These are phyloP conservation scores for Pycnonotus jocosus DNA, from an alignment of 2,113 vertebrate species.

Conservation along the genomic window DNA sequence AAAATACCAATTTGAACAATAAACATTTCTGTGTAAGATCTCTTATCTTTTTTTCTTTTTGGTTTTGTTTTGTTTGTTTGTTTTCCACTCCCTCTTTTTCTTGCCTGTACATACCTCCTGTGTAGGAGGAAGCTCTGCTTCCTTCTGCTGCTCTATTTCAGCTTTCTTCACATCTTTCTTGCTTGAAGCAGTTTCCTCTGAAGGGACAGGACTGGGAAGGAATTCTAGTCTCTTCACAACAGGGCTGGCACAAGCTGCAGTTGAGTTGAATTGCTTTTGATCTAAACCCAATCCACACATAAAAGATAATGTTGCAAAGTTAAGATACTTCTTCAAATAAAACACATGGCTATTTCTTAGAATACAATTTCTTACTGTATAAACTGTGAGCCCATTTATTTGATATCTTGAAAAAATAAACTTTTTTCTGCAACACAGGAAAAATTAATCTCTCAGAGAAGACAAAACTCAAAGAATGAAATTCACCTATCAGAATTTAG, in stretches of 20 bases:
- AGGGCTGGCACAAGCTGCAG: constrained; percentile 61
- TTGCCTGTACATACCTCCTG: constrained; percentile 57
- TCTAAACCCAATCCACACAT: constrained; percentile 21
- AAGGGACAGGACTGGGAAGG: constrained; percentile 15
- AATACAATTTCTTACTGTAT: neutral
- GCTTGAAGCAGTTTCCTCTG: constrained; percentile 3
- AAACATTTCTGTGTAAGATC: neutral
- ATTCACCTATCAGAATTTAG: neutral
- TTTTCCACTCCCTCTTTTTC: neutral
- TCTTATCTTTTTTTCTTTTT: neutral
- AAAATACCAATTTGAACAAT: neutral
- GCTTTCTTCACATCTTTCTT: constrained; percentile 49
- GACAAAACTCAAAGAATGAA: neutral
- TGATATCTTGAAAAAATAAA: neutral
- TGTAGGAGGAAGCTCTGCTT: constrained; percentile 17
- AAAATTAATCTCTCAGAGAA: neutral
- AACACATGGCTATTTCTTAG: neutral
- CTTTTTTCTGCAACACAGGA: neutral
- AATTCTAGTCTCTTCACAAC: constrained; percentile 60
- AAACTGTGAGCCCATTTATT: neutral
- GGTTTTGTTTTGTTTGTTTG: neutral
- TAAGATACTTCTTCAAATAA: neutral
- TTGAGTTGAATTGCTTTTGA: constrained; percentile 63
- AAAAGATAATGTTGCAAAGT: neutral
- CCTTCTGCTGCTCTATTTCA: constrained; percentile 44